Base-by-base conservation (phyloP, 1,140 invertebrate species). In the Diabrotica undecimpunctata region DNA sequence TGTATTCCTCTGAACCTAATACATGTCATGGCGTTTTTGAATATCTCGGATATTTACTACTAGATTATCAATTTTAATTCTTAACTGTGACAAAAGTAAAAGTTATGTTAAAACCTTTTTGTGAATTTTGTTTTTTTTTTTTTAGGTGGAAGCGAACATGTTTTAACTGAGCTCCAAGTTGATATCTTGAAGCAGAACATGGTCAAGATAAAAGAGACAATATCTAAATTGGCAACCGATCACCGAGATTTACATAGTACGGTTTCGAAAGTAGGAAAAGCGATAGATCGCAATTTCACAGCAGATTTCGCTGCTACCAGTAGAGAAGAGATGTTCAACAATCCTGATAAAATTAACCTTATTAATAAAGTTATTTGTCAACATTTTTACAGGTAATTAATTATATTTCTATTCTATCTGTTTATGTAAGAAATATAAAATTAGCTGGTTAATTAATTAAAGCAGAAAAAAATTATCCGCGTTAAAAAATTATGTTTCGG, bases 321-420 rank as follows among this genome's bases (percentile, higher is more conserved):
- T 54, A 87, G 91, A 68, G 93, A 95, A 61, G 91, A 95, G 78
- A 88, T 91, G 0, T 94, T 98, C 78, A 87, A 89, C 54, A 87
- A 87, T 25, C 80, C 88, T 35, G 87, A 91, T 53, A 95, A 95
- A 74, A 83, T 88, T 41, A 85, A 89, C 67, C 82, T 95, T 11
- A 81, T 98, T 52, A 97, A 98, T 81, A 90, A 96, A 82, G 93
- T 96, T n/a, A 94, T 98, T 51, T 95, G 94, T 73, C 94, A 98
- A 77, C 96, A 99, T 84, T 94, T 97, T 77, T 92, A 95, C 77
- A 66, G 67, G 67, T 68, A 62, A 13, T 4, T 55, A 25, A 1
- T 25, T 25, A 25, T 25, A n/a, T n/a, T n/a, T n/a, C n/a, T n/a
- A n/a, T n/a, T n/a, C n/a, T n/a, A n/a, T n/a, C n/a, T n/a, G n/a